phyloP scores from a whole-genome alignment of 2,888 invertebrate species.

The Drosophila borborema region DNA sequence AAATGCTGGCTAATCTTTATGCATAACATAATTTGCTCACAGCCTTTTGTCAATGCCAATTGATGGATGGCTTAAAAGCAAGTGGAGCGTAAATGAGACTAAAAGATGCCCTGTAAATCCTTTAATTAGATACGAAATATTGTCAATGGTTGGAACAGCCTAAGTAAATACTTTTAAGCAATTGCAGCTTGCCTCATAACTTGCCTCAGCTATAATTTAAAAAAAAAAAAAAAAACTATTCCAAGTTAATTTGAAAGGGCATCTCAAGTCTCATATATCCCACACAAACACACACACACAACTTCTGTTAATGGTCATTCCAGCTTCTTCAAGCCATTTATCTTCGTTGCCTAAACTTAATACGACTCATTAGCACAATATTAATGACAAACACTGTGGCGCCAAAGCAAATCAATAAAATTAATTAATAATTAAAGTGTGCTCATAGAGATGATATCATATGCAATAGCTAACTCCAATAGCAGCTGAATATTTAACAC shows the following conservation, averaged over 20 bases:
- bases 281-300: no score
- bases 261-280: conserved; percentile 6
- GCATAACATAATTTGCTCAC: conserved; percentile 23
- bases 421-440: conserved; percentile 73
- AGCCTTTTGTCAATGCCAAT: conserved; percentile 35
- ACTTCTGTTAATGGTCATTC: conserved; percentile 3
- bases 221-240: no score
- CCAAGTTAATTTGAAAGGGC: no score
- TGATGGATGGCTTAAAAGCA: conserved; percentile 39
- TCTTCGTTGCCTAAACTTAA: conserved; percentile 44
- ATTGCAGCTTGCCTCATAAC: no score
- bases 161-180: background rate
- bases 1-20: background rate
- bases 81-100: background rate
- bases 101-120: conserved; percentile 21
- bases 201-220: no score
- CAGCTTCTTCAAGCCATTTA: conserved; percentile 45
- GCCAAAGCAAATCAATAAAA: conserved; percentile 64
- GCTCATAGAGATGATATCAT: conserved; percentile 45
- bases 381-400: conserved; percentile 34
- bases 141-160: background rate
- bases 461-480: conserved; percentile 34
- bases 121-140: no score
- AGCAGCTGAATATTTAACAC: conserved; percentile 15
- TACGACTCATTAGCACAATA: conserved; percentile 57